These are phyloP conservation scores for Chaetodon auriga DNA, from an alignment of 2,113 vertebrate species.

Conservation along the genomic window DNA sequence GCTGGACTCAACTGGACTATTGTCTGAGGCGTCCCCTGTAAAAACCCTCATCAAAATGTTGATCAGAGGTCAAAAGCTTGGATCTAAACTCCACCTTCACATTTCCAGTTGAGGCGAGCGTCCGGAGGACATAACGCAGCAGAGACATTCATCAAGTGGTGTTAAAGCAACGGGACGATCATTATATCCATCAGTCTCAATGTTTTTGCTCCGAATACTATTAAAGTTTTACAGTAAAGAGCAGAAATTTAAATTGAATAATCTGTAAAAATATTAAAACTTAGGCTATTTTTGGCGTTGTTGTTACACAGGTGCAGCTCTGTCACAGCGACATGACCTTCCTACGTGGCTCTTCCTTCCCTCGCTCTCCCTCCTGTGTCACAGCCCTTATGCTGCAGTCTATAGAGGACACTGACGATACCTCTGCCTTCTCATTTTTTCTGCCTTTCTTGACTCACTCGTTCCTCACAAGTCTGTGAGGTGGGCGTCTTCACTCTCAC, in stretches of 20 bases:
- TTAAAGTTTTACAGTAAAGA: background rate
- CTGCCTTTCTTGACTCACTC: constrained; percentile 74
- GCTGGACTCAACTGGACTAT: background rate
- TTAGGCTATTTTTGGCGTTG: no score
- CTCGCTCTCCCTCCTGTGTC: background rate
- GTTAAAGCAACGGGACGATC: background rate
- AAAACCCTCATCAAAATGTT: background rate
- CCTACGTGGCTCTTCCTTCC: background rate
- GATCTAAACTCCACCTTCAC: no score
- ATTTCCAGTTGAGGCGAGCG: background rate
- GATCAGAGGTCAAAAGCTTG: background rate
- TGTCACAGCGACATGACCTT: background rate
- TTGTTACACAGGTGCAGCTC: background rate
- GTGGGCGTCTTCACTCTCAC: constrained; percentile 82
- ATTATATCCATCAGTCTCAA: background rate
- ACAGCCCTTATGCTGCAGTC: background rate
- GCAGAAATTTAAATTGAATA: background rate
- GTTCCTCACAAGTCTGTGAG: constrained; percentile 67
- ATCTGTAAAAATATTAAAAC: background rate
- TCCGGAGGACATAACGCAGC: background rate
- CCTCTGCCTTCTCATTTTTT: constrained; percentile 32
- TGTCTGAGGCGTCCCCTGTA: background rate
- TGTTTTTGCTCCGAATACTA: no score
- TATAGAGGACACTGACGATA: constrained; percentile 9
- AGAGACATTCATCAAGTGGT: background rate